Evolutionary conservation across 2,797 vertebrate species (phyloP), one percentile per base, ranked within the genome.

Genomic region (Echiichthys vipera): DNA sequence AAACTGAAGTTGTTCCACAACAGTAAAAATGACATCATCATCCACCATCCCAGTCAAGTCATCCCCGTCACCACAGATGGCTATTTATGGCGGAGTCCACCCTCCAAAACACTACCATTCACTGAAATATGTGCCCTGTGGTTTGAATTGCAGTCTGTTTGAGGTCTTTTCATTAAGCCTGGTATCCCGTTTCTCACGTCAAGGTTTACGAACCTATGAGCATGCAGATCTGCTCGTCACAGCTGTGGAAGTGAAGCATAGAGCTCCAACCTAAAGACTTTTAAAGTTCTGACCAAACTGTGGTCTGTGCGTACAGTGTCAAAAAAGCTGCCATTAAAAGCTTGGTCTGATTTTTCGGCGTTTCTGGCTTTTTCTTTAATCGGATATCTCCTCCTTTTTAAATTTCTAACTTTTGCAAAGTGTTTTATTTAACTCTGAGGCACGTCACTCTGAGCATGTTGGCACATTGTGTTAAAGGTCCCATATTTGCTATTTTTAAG

Each of bases 21-120:
- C 72, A 78, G 65, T 65, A 49, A 67, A 71, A 70, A 68, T 85
- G 70, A 87, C 83, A 75, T 87, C 85, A 81, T 75, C 63, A 56
- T 76, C 59, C 30, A 64, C 20, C 7, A 46, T 77, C 73, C 50
- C 66, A 49, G 67, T 74, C 37, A 57, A 81, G 79, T 80, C 80
- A 63, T 69, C 73, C 81, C 42, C 62, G 29, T 22, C 82, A 11
- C 62, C 87, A 64, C 85, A 84, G 66, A 65, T 62, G 58, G 77
- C 74, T 88, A 84, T 87, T 86, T 84, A 63, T 71, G 72, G 76
- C 15, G 55, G 57, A 13, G 11, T 80, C 82, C 80, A 67, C 63
- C 76, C 84, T 79, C 62, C 30, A 75, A 73, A 86, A 83, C 68
- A 61, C 76, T 63, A 72, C 65, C 61, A 65, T 71, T 55, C 18